phyloP scores from a whole-genome alignment of 2,888 invertebrate species.

The Stenotaenia linearis region DNA sequence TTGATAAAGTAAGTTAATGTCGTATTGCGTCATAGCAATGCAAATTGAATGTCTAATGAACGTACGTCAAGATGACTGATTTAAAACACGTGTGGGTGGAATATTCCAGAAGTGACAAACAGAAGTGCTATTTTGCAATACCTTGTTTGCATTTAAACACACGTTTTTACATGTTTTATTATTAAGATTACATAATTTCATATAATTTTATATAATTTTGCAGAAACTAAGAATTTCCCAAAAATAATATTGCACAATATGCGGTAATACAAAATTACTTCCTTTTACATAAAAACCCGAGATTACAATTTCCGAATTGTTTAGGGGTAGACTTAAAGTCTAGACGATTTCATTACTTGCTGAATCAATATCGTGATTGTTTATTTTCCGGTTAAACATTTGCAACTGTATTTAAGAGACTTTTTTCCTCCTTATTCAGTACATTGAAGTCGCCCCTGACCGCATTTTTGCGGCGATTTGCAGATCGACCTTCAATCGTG shows the following conservation, averaged over 20 bases:
- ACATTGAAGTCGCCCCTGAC: neutral
- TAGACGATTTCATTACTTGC: neutral
- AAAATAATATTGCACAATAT: no score
- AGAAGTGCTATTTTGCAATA: neutral
- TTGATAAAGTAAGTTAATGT: neutral
- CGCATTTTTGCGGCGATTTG: conserved; percentile 10
- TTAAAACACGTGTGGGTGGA: neutral
- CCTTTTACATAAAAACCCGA: no score
- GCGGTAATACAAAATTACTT: no score
- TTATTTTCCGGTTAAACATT: neutral
- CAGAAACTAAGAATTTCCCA: no score
- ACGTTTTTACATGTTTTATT: no score
- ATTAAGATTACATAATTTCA: no score
- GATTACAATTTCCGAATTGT: neutral
- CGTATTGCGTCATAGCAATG: neutral
- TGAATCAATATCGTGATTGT: neutral
- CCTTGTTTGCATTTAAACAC: neutral
- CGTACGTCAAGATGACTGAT: neutral
- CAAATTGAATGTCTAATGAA: neutral
- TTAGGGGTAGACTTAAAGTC: neutral
- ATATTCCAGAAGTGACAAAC: neutral
- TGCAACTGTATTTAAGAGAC: neutral
- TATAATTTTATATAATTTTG: no score
- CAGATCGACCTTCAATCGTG: neutral
- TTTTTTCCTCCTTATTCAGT: neutral